Conservation (phyloP, 30 jellyfish, hydroid and myxozoan genomes). For the Cassiopea xamachana region DNA sequence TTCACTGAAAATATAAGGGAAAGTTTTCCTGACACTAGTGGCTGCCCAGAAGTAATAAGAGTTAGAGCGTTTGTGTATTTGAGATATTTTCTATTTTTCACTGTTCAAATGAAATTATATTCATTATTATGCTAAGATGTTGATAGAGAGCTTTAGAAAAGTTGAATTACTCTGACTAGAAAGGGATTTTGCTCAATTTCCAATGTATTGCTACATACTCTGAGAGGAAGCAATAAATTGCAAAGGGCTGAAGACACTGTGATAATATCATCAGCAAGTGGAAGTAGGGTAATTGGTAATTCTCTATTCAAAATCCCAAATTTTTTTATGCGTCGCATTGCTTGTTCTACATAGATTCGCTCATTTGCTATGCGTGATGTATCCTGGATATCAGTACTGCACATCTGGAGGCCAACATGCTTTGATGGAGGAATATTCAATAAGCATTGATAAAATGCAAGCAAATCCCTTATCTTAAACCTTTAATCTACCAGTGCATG, state of each 20-base stretch:
- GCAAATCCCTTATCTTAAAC: slow-evolving; percentile 23
- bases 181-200: too few relatives aligned
- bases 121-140: too few relatives aligned
- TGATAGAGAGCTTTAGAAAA: too few relatives aligned
- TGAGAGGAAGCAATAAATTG: slow-evolving; percentile 17
- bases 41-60: too few relatives aligned
- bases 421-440: not conserved
- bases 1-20: too few relatives aligned
- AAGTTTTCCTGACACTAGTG: too few relatives aligned
- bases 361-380: not conserved
- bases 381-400: not conserved
- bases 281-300: slow-evolving; percentile 54
- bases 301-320: slow-evolving; percentile 48
- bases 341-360: slow-evolving; percentile 25
- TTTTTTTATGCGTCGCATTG: slow-evolving; percentile 20
- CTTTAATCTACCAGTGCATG: slow-evolving; percentile 81
- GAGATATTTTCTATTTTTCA: too few relatives aligned
- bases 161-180: too few relatives aligned
- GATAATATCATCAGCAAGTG: slow-evolving; percentile 44
- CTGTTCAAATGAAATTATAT: too few relatives aligned
- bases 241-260: slow-evolving; percentile 27
- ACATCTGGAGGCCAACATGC: not conserved
- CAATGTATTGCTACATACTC: not conserved
- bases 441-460: not conserved
- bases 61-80: too few relatives aligned